Conservation (phyloP, 2,888 invertebrate genomes). For the Ornithoptera priamus region DNA sequence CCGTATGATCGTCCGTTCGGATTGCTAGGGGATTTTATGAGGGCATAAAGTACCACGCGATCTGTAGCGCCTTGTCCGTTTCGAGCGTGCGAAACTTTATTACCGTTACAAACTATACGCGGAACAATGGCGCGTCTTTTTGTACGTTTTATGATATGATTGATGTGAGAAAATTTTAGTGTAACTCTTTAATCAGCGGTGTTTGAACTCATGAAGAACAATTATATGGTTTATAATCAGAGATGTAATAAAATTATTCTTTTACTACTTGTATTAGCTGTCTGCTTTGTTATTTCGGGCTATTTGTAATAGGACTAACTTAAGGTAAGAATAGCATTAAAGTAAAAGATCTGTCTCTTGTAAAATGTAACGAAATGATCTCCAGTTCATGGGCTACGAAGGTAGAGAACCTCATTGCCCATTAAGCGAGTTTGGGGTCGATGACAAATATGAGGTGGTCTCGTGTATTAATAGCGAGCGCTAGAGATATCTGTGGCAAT, state of each 20-base stretch:
- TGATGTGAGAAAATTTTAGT: conserved; percentile 21
- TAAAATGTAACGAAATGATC: too few relatives aligned
- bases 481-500: too few relatives aligned
- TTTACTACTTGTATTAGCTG: neutral
- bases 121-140: conserved; percentile 35
- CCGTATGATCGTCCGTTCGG: conserved; percentile 50
- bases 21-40: conserved; percentile 60
- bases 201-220: conserved; percentile 9
- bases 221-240: conserved; percentile 12
- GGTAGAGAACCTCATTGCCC: too few relatives aligned
- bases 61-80: conserved; percentile 56
- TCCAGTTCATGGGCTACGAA: too few relatives aligned
- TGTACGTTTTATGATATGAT: conserved; percentile 20
- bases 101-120: conserved; percentile 41
- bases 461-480: too few relatives aligned
- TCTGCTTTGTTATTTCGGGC: too few relatives aligned
- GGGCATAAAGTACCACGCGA: conserved; percentile 65
- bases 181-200: conserved; percentile 20
- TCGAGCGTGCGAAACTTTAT: conserved; percentile 47
- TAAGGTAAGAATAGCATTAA: too few relatives aligned
- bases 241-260: conserved; percentile 6
- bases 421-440: too few relatives aligned
- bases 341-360: too few relatives aligned
- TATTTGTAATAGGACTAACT: too few relatives aligned
- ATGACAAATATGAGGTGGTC: too few relatives aligned